Conservation (phyloP, 92 coral and sea anemone species). For the Zoanthus sansibaricus region DNA sequence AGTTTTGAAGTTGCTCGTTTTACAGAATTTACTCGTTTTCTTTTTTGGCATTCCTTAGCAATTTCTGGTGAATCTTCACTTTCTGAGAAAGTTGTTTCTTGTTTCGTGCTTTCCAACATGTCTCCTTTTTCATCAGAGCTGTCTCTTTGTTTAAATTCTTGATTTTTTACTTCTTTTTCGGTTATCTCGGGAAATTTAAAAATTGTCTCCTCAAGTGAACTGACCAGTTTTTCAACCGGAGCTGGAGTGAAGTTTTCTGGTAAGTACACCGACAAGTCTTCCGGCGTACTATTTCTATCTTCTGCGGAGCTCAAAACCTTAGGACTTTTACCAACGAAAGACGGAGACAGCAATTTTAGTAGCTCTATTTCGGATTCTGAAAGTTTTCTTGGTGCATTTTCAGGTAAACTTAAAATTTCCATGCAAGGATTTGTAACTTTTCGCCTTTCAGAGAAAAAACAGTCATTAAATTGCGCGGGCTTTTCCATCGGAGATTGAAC, state of each 20-base stretch:
- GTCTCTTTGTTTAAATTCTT: neutral
- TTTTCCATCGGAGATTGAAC: conserved; percentile 37
- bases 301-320: conserved; percentile 6
- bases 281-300: conserved; percentile 54
- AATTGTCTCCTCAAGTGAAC: conserved; percentile 56
- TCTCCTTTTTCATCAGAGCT: neutral
- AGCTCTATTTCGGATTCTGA: conserved; percentile 45
- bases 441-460: conserved; percentile 3
- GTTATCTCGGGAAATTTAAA: conserved; percentile 60
- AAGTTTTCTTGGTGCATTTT: neutral
- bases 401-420: neutral
- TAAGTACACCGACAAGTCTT: conserved; percentile 70
- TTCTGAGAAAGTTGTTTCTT: neutral
- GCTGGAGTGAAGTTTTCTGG: conserved; percentile 74
- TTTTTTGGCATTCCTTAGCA: neutral
- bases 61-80: neutral
- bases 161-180: neutral
- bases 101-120: neutral
- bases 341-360: conserved; percentile 23
- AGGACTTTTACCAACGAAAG: conserved; percentile 29
- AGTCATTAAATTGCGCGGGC: neutral
- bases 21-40: neutral
- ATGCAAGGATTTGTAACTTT: neutral
- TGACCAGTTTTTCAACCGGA: conserved; percentile 63
- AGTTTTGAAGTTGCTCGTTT: neutral